These are phyloP conservation scores for Calidris pugnax DNA, from an alignment of 2,113 vertebrate species.

Conservation along the genomic window DNA sequence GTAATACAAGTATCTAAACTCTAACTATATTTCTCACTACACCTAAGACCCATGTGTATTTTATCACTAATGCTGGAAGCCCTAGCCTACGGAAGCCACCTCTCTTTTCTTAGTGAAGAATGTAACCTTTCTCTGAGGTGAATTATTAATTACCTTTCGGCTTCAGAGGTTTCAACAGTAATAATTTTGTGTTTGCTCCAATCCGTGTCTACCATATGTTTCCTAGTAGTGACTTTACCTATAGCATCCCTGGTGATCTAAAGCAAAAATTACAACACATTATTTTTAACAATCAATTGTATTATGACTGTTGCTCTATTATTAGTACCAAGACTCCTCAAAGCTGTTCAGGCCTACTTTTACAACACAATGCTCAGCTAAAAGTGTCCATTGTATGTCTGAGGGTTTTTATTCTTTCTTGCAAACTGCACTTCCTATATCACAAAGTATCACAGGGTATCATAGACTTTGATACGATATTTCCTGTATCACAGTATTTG, in stretches of 20 bases:
- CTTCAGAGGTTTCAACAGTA: not conserved
- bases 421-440: not conserved
- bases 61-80: not conserved
- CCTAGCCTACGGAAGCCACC: not conserved
- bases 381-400: not conserved
- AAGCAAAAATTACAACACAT: not conserved
- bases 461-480: not conserved
- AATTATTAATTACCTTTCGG: not conserved
- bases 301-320: not conserved
- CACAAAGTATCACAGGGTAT: not conserved
- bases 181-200: not conserved
- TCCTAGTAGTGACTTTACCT: not conserved
- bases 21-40: not conserved
- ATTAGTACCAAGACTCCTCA: not conserved
- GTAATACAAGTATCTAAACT: not conserved
- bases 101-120: not conserved
- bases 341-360: not conserved
- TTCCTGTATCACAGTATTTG: not conserved
- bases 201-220: not conserved
- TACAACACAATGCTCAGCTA: not conserved
- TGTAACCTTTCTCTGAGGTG: not conserved
- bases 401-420: not conserved
- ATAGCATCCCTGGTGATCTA: not conserved
- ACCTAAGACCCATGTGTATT: not conserved
- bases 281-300: not conserved